Evolutionary conservation across 23 tunicate species (phyloP).

Genomic region (Trididemnum clinides): DNA sequence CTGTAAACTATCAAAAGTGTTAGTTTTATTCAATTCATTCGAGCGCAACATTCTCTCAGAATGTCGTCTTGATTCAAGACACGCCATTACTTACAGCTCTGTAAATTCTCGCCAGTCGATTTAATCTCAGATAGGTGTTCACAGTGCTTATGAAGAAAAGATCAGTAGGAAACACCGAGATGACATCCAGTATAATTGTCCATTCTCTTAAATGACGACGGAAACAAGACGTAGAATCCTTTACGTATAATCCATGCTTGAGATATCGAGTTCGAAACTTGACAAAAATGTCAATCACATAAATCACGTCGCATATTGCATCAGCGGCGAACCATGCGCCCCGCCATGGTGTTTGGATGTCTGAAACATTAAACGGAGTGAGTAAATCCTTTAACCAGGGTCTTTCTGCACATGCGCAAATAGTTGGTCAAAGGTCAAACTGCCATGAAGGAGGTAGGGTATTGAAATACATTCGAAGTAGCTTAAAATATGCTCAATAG

Average conservation of each 20-base stretch:
- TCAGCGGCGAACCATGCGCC: constrained; percentile 67
- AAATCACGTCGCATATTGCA: constrained; percentile 70
- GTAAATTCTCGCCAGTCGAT: constrained; percentile 43
- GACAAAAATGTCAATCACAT: constrained; percentile 65
- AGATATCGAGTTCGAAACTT: constrained; percentile 73
- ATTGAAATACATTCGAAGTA: too few species aligned
- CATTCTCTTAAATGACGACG: constrained; percentile 54
- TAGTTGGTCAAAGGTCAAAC: too few species aligned
- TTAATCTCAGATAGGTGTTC: constrained; percentile 68
- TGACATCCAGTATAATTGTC: constrained; percentile 67
- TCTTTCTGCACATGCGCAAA: too few species aligned
- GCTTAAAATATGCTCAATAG: too few species aligned
- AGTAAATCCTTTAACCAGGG: too few species aligned
- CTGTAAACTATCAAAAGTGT: too few species aligned
- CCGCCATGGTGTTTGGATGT: constrained; percentile 64
- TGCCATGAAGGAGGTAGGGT: too few species aligned
- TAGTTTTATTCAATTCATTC: too few species aligned
- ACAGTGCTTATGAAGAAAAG: constrained; percentile 55
- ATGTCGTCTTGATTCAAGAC: background rate
- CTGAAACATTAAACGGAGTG: too few species aligned
- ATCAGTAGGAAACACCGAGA: constrained; percentile 82
- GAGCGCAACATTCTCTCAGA: too few species aligned
- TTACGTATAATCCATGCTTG: constrained; percentile 58
- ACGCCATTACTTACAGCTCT: constrained; percentile 59
- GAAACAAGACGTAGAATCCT: background rate